Evolutionary conservation across 1,140 invertebrate species (phyloP).

Genomic region (Penaeus indicus): DNA sequence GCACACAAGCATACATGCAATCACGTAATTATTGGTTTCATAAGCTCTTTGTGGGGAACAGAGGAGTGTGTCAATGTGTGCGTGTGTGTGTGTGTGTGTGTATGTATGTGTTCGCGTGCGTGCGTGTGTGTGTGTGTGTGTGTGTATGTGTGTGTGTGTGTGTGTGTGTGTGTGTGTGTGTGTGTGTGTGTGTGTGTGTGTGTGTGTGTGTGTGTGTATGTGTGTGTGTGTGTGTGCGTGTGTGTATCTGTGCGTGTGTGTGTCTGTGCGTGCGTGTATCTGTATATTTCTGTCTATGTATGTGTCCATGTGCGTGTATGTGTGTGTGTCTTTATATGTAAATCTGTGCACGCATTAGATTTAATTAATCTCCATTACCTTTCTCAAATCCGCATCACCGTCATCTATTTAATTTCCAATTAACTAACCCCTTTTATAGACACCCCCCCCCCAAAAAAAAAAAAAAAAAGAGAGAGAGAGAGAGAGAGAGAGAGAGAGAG

Average conservation of each 20-base stretch:
- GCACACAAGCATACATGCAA: background rate
- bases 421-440: no score
- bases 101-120: no score
- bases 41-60: background rate
- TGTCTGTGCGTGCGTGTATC: background rate
- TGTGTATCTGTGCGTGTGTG: background rate
- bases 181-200: background rate
- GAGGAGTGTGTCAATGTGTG: background rate
- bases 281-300: background rate
- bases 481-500: no score
- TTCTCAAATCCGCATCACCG: no score
- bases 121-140: no score
- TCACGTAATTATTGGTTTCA: background rate
- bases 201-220: background rate
- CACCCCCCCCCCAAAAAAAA: no score
- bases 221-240: background rate
- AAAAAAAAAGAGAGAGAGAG: no score
- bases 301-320: background rate
- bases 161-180: background rate
- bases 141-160: no score
- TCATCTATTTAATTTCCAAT: no score
- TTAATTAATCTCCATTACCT: background rate
- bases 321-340: background rate
- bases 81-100: no score
- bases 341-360: background rate